Evolutionary conservation across 2,113 vertebrate genomes (phyloP).

Genomic region (Tricholaema leucomelas): DNA sequence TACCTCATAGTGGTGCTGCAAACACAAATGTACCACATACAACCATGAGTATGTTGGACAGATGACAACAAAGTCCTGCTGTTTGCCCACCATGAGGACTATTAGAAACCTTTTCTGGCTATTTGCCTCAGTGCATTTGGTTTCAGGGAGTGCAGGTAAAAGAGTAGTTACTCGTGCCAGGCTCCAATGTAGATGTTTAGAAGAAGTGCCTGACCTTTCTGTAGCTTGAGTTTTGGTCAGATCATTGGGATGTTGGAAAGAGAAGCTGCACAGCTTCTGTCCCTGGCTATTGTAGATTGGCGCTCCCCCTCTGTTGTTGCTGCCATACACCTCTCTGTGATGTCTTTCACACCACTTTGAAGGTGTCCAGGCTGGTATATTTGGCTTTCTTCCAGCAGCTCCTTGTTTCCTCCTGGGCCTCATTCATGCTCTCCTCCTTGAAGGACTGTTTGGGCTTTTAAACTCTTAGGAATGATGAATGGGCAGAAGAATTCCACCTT

Average conservation of each 20-base stretch:
- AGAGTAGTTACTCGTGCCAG: not conserved
- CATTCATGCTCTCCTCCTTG: constrained; percentile 41
- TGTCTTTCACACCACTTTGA: constrained; percentile 52
- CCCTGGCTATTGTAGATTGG: not conserved
- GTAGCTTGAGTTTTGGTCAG: not conserved
- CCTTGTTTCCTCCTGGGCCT: constrained; percentile 55
- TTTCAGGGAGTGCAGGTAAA: not conserved
- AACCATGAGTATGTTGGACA: not conserved
- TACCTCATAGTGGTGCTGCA: not conserved
- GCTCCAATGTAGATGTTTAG: not conserved
- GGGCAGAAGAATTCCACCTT: constrained; percentile 20
- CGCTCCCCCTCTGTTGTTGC: not conserved
- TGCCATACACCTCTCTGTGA: not conserved
- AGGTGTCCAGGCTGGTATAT: not conserved
- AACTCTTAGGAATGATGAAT: constrained; percentile 44
- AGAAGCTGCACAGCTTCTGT: not conserved
- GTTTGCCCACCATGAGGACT: not conserved
- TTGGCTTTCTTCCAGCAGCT: constrained; percentile 55
- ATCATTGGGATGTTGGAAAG: not conserved
- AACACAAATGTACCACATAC: not conserved
- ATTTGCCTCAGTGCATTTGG: not conserved
- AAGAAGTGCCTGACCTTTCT: not conserved
- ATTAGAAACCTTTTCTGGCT: not conserved
- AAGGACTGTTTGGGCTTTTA: constrained; percentile 60
- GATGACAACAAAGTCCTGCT: not conserved